Base-by-base conservation (phyloP, 1,140 invertebrate species). In the Drosophila littoralis region DNA sequence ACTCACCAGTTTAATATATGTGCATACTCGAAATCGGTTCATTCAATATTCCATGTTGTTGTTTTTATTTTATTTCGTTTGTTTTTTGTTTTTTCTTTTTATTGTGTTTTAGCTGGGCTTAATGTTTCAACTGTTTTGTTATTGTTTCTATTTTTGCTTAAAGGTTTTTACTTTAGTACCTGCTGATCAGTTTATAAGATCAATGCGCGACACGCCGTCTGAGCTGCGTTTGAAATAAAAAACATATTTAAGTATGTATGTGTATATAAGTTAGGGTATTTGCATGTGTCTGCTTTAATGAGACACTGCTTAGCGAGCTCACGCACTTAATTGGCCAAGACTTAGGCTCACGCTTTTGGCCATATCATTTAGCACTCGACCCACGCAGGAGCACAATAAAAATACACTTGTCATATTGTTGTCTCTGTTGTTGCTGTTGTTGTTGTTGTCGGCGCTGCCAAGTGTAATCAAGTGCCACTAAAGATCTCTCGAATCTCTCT, bases 1-100 rank as follows among this genome's bases (percentile, higher is more conserved):
- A 86, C 83, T 86, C 80, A 86, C 83, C 81, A 70, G 68, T 66
- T 38, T 89, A 86, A 83, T 89, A 75, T 89, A 86, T 86, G 82
- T 83, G 83, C 83, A 86, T 86, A 86, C 61, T 73, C 77, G 43
- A 54, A 67, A 75, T 69, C 63, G 59, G 57, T 88, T 88, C 79
- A 86, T 77, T 86, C 84, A 86, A 79, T 86, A 83, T 83, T 79
- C 83, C 83, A 86, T 89, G 61, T 77, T 88, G 79, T 65, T 74
- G 46, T 43, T 69, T 68, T 77, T 69, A 28, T 68, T 28, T 8
- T 6, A 6, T 28, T 48, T 28, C 2, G 22, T 77, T 13, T 46
- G 7, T 7, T 22, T 28, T 48, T 48, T 10, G 28, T 5, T 15
- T 48, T n/a, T 38, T 12, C 6, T 58, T 65, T 69, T 77, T 65